Base-by-base conservation (phyloP, 2,888 invertebrate genomes). In the Pemphredon lugubris region DNA sequence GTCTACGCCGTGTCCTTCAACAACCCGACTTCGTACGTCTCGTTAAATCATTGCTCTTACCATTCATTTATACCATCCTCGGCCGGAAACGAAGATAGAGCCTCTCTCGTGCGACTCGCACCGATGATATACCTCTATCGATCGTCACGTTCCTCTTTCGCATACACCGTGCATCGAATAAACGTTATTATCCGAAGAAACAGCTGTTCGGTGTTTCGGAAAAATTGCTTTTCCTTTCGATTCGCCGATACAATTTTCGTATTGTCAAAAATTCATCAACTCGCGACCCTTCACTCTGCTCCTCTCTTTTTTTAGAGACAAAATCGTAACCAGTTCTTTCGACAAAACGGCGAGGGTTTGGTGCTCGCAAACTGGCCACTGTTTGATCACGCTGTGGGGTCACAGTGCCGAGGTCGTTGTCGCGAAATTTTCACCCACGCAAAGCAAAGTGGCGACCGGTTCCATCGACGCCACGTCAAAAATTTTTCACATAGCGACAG, bases 1-100 rank as follows among this genome's bases (percentile, higher is more conserved):
- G 96, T 96, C 7, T 96, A 95, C 89, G 93, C 95, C 7, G 95
- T 96, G 37, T 92, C 92, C 47, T 96, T 94, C 88, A 96, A 95
- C 89, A 94, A 94, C 83, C 95, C 95, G 6, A 90, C 91, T 76
- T 95, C 95, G 96, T 95, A 85, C 90, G 91, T 71, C 51, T 77
- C 54, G 51, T 73, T 76, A 53, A 70, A 40, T 32, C 44, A 57
- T 70, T 44, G 7, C 61, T 47, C 54, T 64, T 45, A 37, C 21
- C 5, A 50, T 30, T 60, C 47, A 55, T 64, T 55, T 50, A 26
- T 59, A 39, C 23, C 50, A 23, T 14, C 34, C 11, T 40, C 65
- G 34, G 4, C 53, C 65, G 73, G 60, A 70, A 73, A 64, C 30
- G 34, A 34, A 44, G 54, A 47, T 47, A 30, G 5, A 7, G 18